Conservation (phyloP, 1,140 invertebrate genomes). For the Trichomalopsis sarcophagae region DNA sequence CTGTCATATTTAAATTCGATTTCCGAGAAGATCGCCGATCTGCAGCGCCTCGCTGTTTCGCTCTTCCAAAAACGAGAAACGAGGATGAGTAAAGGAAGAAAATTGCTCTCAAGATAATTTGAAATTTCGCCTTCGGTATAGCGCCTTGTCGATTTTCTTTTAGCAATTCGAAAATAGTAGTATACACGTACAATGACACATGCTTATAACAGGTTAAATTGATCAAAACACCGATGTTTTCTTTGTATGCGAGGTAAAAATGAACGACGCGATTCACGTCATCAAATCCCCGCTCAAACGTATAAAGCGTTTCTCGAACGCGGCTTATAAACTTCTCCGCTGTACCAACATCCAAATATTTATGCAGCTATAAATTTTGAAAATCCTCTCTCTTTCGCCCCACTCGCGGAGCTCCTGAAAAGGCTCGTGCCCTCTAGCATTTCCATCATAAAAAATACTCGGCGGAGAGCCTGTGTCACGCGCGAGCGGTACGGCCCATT, state of each 20-base stretch:
- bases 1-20: constrained; percentile 51
- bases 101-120: constrained; percentile 37
- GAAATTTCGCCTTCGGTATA: constrained; percentile 5
- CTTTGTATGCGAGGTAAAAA: too few species aligned
- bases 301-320: background rate
- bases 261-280: too few species aligned
- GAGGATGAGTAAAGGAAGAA: constrained; percentile 16
- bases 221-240: too few species aligned
- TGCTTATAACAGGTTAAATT: too few species aligned
- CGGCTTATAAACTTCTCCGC: background rate
- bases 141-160: background rate
- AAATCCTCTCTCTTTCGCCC: background rate
- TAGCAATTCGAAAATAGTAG: background rate
- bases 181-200: too few species aligned
- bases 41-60: constrained; percentile 10
- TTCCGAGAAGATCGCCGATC: constrained; percentile 40
- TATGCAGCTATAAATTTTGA: constrained; percentile 14
- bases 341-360: background rate
- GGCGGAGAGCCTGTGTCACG: background rate
- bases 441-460: constrained; percentile 27
- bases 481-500: constrained; percentile 18
- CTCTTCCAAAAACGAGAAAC: constrained; percentile 38
- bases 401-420: background rate
- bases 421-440: background rate
- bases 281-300: too few species aligned